Evolutionary conservation across 2,113 vertebrate genomes (phyloP).

Genomic region (Climacteris rufus): DNA sequence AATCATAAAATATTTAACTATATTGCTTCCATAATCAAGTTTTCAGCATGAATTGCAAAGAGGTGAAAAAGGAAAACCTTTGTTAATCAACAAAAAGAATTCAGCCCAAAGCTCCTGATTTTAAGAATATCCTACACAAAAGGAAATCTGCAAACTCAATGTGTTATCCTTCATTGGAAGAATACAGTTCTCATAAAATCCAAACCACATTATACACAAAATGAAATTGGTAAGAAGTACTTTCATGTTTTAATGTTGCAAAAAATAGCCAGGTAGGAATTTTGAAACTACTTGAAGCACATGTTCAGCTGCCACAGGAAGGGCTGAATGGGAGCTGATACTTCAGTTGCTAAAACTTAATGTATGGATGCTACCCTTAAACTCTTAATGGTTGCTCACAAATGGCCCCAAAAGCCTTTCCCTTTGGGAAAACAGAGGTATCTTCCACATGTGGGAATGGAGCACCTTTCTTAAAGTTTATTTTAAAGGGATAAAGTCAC

Average conservation of each 20-base stretch:
- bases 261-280: not conserved
- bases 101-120: not conserved
- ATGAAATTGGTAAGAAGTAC: not conserved
- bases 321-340: not conserved
- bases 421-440: not conserved
- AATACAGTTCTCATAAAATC: not conserved
- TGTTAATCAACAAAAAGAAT: not conserved
- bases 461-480: not conserved
- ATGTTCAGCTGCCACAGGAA: not conserved
- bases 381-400: not conserved
- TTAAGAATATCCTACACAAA: not conserved
- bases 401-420: not conserved
- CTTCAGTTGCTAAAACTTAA: not conserved
- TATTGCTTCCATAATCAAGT: not conserved
- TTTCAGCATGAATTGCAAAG: not conserved
- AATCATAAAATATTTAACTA: constrained; percentile 35
- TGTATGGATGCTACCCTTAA: not conserved
- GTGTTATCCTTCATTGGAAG: not conserved
- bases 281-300: not conserved
- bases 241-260: not conserved
- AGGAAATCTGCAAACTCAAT: not conserved
- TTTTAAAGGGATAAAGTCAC: not conserved
- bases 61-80: not conserved
- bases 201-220: not conserved
- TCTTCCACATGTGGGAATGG: not conserved